Evolutionary conservation across 2,888 invertebrate species (phyloP).

Genomic region (Invenusta paracnida): DNA sequence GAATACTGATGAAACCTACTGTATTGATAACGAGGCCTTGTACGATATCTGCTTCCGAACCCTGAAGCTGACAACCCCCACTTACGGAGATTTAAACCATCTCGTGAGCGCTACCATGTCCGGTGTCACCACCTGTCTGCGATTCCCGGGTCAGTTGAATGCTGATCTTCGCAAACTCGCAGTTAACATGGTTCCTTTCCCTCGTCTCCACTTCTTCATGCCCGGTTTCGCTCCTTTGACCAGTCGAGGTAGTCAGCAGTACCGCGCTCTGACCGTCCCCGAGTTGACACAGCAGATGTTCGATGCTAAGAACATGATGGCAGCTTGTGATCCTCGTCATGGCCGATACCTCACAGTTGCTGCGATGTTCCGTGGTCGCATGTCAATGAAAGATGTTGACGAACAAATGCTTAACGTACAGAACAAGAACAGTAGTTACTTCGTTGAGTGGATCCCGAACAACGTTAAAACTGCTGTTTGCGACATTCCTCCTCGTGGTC

Average conservation of each 20-base stretch:
- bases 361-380: constrained; percentile 77
- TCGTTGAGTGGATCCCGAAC: constrained; percentile 82
- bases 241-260: constrained; percentile 79
- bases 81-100: constrained; percentile 58
- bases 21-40: constrained; percentile 30
- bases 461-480: constrained; percentile 84
- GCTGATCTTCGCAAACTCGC: constrained; percentile 71
- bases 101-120: constrained; percentile 63
- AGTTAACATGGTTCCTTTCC: constrained; percentile 88
- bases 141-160: constrained; percentile 67
- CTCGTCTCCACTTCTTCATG: constrained; percentile 81
- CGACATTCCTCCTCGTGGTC: constrained; percentile 71
- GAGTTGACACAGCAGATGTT: constrained; percentile 81
- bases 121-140: constrained; percentile 62
- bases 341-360: constrained; percentile 78
- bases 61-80: constrained; percentile 53
- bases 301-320: constrained; percentile 94
- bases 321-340: constrained; percentile 83
- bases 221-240: constrained; percentile 83
- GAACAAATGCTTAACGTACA: constrained; percentile 85
- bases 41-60: constrained; percentile 10
- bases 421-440: constrained; percentile 79
- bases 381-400: constrained; percentile 86
- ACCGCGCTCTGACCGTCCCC: constrained; percentile 73
- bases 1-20: constrained; percentile 10